Base-by-base conservation (phyloP, 2,888 invertebrate genomes). In the Carpatolechia fugitivella region DNA sequence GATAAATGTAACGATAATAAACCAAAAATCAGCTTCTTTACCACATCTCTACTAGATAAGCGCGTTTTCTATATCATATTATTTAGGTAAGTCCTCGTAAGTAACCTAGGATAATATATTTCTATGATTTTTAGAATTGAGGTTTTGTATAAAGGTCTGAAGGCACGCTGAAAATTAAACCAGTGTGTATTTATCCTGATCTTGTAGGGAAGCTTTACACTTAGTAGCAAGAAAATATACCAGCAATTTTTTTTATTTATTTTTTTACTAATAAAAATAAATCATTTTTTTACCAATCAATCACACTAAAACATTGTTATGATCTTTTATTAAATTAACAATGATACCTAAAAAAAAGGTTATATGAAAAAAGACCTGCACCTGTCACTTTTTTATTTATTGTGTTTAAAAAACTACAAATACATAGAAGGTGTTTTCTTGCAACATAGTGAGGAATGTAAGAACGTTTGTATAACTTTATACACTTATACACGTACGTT, bases 21-120 rank as follows among this genome's bases (percentile, higher is more conserved):
- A 84, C 86, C 84, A 85, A 88, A 88, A 80, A 86, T 83, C 80
- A 82, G 85, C 87, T 88, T 88, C 74, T 79, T 76, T 10, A 78
- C 72, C 68, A 76, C 81, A 74, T 84, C 82, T 83, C 79, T 83
- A 78, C 67, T 76, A 74, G 76, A 60, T 80, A 82, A 82, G 82
- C 78, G 73, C 81, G 78, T 82, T 83, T 84, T 79, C 73, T 84
- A 85, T 85, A 85, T 84, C 80, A 82, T 84, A 82, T 81, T 75
- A 69, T 73, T 75, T 79, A 79, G 73, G 63, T 85, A 82, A 81
- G 79, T 72, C 71, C 63, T 18, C 61, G 63, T 73, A 71, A 75
- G 67, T 69, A 68, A 64, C 53, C 61, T 81, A 81, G 79, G 47
- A 59, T 69, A 63, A 68, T 68, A 62, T 58, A 55, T 52, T 54